These are phyloP conservation scores for Siniperca chuatsi DNA, from an alignment of 2,113 vertebrate genomes.

Conservation along the genomic window DNA sequence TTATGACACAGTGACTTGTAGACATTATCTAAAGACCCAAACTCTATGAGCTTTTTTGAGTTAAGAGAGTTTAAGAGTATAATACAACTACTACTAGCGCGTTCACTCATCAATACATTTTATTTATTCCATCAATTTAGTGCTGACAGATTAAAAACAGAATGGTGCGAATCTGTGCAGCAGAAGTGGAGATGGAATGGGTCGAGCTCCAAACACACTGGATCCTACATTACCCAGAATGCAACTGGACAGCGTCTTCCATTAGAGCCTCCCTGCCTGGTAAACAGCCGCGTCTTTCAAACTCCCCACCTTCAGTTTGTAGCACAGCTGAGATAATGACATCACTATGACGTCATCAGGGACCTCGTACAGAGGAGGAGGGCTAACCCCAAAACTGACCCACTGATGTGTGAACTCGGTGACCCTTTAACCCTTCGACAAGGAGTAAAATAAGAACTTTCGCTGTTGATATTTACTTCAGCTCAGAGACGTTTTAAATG, in stretches of 20 bases:
- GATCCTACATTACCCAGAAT: neutral
- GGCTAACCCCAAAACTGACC: neutral
- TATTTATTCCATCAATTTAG: too few species aligned
- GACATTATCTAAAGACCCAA: neutral
- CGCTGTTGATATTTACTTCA: neutral
- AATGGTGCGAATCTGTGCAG: too few species aligned
- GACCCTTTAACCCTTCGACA: too few species aligned
- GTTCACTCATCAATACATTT: neutral
- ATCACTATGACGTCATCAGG: too few species aligned
- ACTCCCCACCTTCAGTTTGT: too few species aligned
- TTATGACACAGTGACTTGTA: neutral
- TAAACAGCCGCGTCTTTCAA: too few species aligned
- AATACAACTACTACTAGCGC: neutral
- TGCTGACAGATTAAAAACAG: neutral
- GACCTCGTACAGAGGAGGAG: too few species aligned
- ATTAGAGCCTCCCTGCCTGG: too few species aligned
- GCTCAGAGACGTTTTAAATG: neutral
- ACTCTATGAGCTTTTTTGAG: too few species aligned
- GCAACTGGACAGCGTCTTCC: neutral
- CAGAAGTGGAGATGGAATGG: too few species aligned
- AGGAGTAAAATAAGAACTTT: neutral
- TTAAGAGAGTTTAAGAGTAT: neutral
- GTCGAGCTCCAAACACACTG: neutral
- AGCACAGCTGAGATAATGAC: too few species aligned
- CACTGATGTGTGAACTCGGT: too few species aligned